Evolutionary conservation across 2,113 vertebrate genomes (phyloP), one percentile per base, ranked within the genome.

Genomic region (Oriolus oriolus): DNA sequence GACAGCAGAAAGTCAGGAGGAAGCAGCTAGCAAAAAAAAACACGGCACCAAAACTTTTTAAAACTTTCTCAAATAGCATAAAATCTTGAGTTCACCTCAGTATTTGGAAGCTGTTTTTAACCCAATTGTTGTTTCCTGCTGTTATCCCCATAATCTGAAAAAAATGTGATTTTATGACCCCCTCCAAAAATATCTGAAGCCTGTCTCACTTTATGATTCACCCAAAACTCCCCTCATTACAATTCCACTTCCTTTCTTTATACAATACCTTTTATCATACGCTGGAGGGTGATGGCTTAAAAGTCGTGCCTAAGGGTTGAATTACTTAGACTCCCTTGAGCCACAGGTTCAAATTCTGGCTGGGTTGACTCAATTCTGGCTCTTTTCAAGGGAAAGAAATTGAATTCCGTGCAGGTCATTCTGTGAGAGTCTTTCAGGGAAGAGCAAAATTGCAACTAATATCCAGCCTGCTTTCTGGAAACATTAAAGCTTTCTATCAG

Each of bases 261-360:
- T 57, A 76, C 47, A 85, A 77, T 50, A 96, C 33, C 42, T 96
- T 97, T 96, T 95, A 93, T 94, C 82, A 59, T 85, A 74, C 0
- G 24, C 94, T 96, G 75, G 87, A 96, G 91, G 94, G 70, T 85
- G 91, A 96, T 83, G 75, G 66, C 78, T 96, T 97, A 93, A 97
- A 97, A 96, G 91, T 77, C 16, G 0, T 69, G 95, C 95, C 96
- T 97, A 94, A 95, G 95, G 94, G 95, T 95, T 97, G 96, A 96
- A 96, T 96, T 95, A 73, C 78, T 96, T 96, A 93, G 66, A 87
- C 54, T 96, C 95, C 95, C 95, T 91, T 94, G 95, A 94, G 95
- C 57, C 89, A 91, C n/a, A 84, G 49, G 93, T 91, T 95, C 91
- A 95, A 50, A 95, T 96, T 97, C 93, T 87, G 56, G 26, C 81